Evolutionary conservation across 2,888 invertebrate species (phyloP).

Genomic region (Sipunculus nudus): DNA sequence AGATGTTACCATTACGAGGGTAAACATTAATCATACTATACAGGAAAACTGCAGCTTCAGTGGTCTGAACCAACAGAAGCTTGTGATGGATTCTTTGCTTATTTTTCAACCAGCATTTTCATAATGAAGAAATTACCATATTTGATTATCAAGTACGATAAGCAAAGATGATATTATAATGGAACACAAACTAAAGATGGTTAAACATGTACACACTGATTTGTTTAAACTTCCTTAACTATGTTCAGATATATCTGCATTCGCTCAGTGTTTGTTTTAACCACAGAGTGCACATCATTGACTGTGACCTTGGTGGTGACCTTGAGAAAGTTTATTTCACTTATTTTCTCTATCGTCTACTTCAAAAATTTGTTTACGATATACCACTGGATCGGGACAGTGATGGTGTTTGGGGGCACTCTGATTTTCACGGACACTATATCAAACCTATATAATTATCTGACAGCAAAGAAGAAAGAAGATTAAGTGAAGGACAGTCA

Average conservation of each 20-base stretch:
- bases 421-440: constrained; percentile 82
- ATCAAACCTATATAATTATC: too few species aligned
- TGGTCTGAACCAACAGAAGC: too few species aligned
- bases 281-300: constrained; percentile 91
- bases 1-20: too few species aligned
- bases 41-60: too few species aligned
- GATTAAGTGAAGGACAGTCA: background rate
- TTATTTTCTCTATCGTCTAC: constrained; percentile 94
- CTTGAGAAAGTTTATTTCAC: constrained; percentile 90
- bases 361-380: constrained; percentile 93
- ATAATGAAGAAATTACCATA: too few species aligned
- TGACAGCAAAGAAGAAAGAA: background rate
- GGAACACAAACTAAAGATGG: too few species aligned
- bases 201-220: too few species aligned
- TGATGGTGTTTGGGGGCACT: constrained; percentile 91
- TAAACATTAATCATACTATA: too few species aligned
- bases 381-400: constrained; percentile 90
- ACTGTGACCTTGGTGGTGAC: constrained; percentile 97
- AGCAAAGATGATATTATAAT: too few species aligned
- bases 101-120: too few species aligned
- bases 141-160: too few species aligned
- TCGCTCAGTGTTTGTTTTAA: constrained; percentile 91
- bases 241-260: constrained; percentile 81
- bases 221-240: constrained; percentile 48
- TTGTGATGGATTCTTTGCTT: too few species aligned